phyloP scores from a whole-genome alignment of 2,888 invertebrate species.

The Meloe dianella region DNA sequence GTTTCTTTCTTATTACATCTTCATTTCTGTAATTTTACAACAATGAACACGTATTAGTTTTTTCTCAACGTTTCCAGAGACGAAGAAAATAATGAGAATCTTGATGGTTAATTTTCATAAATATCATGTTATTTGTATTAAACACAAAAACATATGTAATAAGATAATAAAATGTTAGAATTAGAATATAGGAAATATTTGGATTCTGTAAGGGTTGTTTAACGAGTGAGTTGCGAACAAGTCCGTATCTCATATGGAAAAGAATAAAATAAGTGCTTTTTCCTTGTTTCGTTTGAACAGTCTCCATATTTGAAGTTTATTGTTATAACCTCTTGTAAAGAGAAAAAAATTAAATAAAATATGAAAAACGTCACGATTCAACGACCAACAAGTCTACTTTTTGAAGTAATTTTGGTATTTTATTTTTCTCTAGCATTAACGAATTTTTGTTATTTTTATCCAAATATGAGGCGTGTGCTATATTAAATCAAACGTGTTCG shows the following conservation, averaged over 20 bases:
- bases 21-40: conserved; percentile 20
- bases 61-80: conserved; percentile 6
- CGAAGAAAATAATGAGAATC: neutral
- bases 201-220: neutral
- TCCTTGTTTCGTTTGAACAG: conserved; percentile 1
- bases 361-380: neutral
- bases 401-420: neutral
- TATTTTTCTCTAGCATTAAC: neutral
- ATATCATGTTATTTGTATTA: neutral
- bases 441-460: neutral
- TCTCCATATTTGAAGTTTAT: conserved; percentile 6
- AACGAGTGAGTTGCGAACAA: neutral
- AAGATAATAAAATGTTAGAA: neutral
- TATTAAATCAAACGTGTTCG: neutral
- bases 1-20: conserved; percentile 9
- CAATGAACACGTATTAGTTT: conserved; percentile 19
- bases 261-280: neutral
- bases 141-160: neutral
- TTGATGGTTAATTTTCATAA: neutral
- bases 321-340: conserved; percentile 6
- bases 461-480: neutral
- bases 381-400: neutral
- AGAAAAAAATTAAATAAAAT: neutral
- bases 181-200: neutral
- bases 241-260: neutral